These are phyloP conservation scores for Patella caerulea DNA, from an alignment of 2,888 invertebrate genomes.

Conservation along the genomic window DNA sequence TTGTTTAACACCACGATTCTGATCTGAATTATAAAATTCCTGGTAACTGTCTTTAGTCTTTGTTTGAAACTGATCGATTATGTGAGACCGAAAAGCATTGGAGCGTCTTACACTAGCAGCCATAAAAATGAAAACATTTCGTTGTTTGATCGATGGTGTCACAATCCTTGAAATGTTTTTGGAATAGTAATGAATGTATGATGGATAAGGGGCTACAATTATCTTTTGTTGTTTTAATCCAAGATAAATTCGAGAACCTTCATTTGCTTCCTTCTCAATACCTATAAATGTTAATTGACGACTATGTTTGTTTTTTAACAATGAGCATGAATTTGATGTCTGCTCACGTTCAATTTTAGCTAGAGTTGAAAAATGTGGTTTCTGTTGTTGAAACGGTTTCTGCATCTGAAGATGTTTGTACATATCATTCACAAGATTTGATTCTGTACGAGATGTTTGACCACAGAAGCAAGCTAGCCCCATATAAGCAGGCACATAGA, in stretches of 20 bases:
- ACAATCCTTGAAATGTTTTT: conserved; percentile 9
- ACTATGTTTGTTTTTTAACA: conserved; percentile 38
- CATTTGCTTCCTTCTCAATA: conserved; percentile 51
- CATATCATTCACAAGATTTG: conserved; percentile 29
- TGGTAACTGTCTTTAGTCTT: conserved; percentile 35
- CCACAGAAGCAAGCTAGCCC: conserved; percentile 43
- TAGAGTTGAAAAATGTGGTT: conserved; percentile 54
- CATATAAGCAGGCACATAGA: conserved; percentile 51
- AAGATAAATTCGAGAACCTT: conserved; percentile 15
- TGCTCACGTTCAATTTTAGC: conserved; percentile 58
- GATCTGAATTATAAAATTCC: conserved; percentile 15
- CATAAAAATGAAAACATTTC: conserved; percentile 51
- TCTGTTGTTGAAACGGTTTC: conserved; percentile 37
- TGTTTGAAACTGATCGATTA: conserved; percentile 52
- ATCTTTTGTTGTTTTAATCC: conserved; percentile 32
- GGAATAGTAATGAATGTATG: conserved; percentile 52
- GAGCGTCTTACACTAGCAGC: conserved; percentile 48
- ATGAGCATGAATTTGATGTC: conserved; percentile 39
- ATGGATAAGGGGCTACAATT: conserved; percentile 59
- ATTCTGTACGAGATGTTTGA: not conserved
- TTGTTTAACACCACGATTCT: conserved; percentile 5
- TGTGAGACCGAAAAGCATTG: conserved; percentile 45
- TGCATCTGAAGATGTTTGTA: conserved; percentile 35
- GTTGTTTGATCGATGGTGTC: conserved; percentile 31
- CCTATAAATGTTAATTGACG: conserved; percentile 45